Evolutionary conservation across 2,888 invertebrate genomes (phyloP).

Genomic region (Branchipolynoe longqiensis): DNA sequence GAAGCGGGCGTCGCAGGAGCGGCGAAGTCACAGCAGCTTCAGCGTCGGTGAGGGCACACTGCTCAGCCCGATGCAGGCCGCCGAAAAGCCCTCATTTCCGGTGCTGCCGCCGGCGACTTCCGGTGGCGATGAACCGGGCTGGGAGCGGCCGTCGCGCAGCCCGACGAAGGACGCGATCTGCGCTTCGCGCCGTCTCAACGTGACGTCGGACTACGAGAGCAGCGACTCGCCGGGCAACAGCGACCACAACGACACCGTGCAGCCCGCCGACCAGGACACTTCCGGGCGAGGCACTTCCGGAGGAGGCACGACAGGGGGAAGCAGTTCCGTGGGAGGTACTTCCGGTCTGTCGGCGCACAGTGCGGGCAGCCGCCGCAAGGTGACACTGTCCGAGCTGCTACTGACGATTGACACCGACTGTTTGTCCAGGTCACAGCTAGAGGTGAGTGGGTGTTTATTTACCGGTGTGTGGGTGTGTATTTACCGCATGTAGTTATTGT

Average conservation of each 20-base stretch:
- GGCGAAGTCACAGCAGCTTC: neutral
- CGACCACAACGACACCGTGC: slow-evolving; percentile 81
- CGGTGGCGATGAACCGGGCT: neutral
- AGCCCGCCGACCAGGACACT: slow-evolving; percentile 58
- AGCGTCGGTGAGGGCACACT: neutral
- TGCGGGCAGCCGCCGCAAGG: slow-evolving; percentile 28
- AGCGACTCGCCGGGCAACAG: slow-evolving; percentile 82
- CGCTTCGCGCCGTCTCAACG: slow-evolving; percentile 70
- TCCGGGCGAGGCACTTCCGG: neutral
- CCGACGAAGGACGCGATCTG: neutral
- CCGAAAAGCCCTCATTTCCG: neutral
- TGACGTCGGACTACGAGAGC: slow-evolving; percentile 82
- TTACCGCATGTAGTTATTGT: no score
- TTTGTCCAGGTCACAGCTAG: neutral
- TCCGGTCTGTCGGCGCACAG: neutral
- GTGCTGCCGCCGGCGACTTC: neutral
- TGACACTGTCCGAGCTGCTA: neutral
- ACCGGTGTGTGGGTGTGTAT: no score
- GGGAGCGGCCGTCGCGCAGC: neutral
- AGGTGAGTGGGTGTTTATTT: neutral
- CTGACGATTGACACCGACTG: neutral
- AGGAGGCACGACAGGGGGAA: neutral
- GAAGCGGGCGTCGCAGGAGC: no score
- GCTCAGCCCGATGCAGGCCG: neutral
- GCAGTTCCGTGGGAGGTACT: no score